phyloP scores from a whole-genome alignment of 2,113 vertebrate genomes.

The Paracanthobrama guichenoti region DNA sequence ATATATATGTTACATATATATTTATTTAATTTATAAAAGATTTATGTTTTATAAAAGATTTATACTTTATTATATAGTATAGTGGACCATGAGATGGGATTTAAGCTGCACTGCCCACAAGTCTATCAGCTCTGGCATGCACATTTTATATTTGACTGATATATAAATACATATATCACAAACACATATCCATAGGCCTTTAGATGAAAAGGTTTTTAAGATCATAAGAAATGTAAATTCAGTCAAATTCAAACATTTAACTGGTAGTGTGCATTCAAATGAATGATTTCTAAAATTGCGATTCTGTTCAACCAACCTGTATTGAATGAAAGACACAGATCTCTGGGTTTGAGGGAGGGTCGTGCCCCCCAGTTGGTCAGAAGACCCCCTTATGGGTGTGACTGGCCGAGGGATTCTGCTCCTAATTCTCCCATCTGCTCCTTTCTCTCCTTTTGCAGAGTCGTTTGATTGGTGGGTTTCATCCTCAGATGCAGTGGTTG shows the following conservation, averaged over 20 bases:
- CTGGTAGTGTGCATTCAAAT: neutral
- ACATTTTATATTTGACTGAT: too few relatives aligned
- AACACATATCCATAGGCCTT: neutral
- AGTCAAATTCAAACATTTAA: neutral
- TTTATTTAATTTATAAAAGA: too few relatives aligned
- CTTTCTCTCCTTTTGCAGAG: conserved; percentile 57
- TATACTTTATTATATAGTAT: too few relatives aligned
- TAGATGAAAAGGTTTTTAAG: neutral
- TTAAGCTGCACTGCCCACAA: too few relatives aligned
- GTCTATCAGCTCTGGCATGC: too few relatives aligned
- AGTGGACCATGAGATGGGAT: too few relatives aligned
- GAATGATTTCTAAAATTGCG: neutral
- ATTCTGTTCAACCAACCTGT: conserved; percentile 73
- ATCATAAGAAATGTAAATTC: neutral
- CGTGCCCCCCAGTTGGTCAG: neutral
- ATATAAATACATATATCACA: neutral
- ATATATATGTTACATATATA: too few relatives aligned
- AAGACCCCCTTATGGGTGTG: conserved; percentile 62
- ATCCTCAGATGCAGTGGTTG: conserved; percentile 83
- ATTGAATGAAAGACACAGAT: conserved; percentile 64
- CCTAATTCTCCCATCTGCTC: conserved; percentile 64
- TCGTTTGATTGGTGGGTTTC: conserved; percentile 81
- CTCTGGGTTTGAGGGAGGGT: conserved; percentile 48
- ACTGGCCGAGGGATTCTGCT: conserved; percentile 86
- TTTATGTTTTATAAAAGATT: too few relatives aligned